Conservation (phyloP, 1,140 invertebrate species). For the Hycleus phaleratus region DNA sequence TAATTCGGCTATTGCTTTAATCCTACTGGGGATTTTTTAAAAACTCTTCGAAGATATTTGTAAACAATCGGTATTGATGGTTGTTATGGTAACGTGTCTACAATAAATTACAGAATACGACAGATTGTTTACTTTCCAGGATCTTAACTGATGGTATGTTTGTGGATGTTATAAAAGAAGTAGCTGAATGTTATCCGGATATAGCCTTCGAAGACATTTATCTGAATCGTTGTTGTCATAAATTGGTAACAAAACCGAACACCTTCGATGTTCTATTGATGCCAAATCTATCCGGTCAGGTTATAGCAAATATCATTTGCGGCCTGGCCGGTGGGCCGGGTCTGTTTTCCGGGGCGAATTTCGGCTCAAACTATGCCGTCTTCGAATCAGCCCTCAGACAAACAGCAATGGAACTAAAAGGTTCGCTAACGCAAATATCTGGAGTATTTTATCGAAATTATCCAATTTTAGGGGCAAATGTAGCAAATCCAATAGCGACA, state of each 20-base stretch:
- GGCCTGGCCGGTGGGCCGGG: slow-evolving; percentile 97
- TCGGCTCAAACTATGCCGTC: slow-evolving; percentile 85
- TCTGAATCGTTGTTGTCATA: neutral
- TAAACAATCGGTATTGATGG: too few relatives aligned
- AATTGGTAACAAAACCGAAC: neutral
- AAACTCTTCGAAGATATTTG: too few relatives aligned
- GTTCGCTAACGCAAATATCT: slow-evolving; percentile 29
- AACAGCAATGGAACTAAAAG: slow-evolving; percentile 46
- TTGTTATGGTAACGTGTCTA: too few relatives aligned
- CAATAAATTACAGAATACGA: too few relatives aligned
- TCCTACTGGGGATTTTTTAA: too few relatives aligned
- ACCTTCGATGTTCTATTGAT: slow-evolving; percentile 86
- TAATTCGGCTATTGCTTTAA: too few relatives aligned
- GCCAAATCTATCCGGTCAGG: slow-evolving; percentile 96
- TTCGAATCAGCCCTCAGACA: slow-evolving; percentile 88
- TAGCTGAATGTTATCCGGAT: neutral
- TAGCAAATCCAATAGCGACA: slow-evolving; percentile 95
- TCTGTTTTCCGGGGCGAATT: slow-evolving; percentile 87
- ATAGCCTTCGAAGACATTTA: neutral
- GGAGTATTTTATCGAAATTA: slow-evolving; percentile 43
- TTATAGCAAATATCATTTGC: slow-evolving; percentile 90
- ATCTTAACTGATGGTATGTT: neutral
- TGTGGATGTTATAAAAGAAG: neutral
- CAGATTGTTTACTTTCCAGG: neutral
- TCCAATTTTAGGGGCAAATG: slow-evolving; percentile 78